Percentiles rank a stretch among this genome's conserved stretches.
Conservation (phyloP, 2,113 vertebrate species). For the Rhodinocichla rosea region DNA sequence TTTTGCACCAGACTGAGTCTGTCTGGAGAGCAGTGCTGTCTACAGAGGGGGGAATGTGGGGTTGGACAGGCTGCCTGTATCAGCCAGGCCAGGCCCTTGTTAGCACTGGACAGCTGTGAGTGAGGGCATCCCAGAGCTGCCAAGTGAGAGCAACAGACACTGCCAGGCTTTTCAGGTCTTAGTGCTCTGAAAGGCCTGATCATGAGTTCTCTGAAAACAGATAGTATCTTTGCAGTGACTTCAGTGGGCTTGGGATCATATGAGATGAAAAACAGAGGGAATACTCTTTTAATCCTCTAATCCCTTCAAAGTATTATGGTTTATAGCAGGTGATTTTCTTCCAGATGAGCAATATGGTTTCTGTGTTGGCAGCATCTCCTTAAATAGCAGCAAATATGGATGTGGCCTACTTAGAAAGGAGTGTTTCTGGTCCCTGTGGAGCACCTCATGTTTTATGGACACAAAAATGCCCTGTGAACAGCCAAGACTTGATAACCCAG, state of each 20-base stretch:
- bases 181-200: not conserved
- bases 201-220: not conserved
- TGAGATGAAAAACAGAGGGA: constrained; percentile 3
- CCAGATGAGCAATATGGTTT: constrained; percentile 7
- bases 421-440: not conserved
- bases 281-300: constrained; percentile 40
- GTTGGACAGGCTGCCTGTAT: not conserved
- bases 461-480: not conserved
- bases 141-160: not conserved
- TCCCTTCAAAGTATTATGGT: not conserved
- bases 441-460: not conserved
- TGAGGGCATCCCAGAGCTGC: not conserved
- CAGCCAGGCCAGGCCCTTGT: not conserved
- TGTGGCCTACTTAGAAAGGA: not conserved
- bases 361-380: constrained; percentile 1
- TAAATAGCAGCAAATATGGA: not conserved
- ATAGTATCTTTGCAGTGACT: not conserved
- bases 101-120: not conserved
- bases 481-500: not conserved
- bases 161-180: not conserved
- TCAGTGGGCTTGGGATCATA: not conserved
- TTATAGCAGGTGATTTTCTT: constrained; percentile 23
- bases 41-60: not conserved
- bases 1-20: not conserved
- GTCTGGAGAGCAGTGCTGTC: not conserved